Conservation (phyloP, 2,888 invertebrate species). For the Dasypolia templi region DNA sequence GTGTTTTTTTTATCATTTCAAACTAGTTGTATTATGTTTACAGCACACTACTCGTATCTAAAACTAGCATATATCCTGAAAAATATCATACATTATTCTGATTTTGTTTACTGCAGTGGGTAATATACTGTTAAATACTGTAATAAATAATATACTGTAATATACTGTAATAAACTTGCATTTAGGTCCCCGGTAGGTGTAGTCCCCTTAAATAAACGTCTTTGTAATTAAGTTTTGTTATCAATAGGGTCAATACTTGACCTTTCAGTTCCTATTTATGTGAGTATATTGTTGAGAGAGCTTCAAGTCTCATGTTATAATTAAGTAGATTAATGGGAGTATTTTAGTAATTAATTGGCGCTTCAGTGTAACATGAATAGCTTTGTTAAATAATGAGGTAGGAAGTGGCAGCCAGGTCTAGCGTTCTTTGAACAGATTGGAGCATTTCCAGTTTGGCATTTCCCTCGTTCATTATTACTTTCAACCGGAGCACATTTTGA, state of each 20-base stretch:
- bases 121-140: no score
- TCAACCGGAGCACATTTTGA: slow-evolving; percentile 25
- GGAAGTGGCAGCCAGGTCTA: slow-evolving; percentile 46
- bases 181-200: no score
- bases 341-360: slow-evolving; percentile 54
- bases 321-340: slow-evolving; percentile 53
- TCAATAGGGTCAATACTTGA: slow-evolving; percentile 30
- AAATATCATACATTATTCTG: no score
- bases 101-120: no score
- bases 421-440: slow-evolving; percentile 42
- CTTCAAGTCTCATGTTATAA: slow-evolving; percentile 40
- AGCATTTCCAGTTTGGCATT: slow-evolving; percentile 36
- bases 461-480: slow-evolving; percentile 30
- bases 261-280: slow-evolving; percentile 33
- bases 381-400: slow-evolving; percentile 56
- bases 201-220: slow-evolving; percentile 63
- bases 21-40: no score
- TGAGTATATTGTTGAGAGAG: slow-evolving; percentile 38
- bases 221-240: slow-evolving; percentile 47
- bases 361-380: slow-evolving; percentile 58
- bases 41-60: no score
- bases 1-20: no score
- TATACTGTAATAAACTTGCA: no score
- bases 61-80: no score
- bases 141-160: no score